A percentile compares a stretch with the other conserved stretches of the same genome.
phyloP scores from a whole-genome alignment of 2,113 vertebrate genomes.

The Raja brachyura region DNA sequence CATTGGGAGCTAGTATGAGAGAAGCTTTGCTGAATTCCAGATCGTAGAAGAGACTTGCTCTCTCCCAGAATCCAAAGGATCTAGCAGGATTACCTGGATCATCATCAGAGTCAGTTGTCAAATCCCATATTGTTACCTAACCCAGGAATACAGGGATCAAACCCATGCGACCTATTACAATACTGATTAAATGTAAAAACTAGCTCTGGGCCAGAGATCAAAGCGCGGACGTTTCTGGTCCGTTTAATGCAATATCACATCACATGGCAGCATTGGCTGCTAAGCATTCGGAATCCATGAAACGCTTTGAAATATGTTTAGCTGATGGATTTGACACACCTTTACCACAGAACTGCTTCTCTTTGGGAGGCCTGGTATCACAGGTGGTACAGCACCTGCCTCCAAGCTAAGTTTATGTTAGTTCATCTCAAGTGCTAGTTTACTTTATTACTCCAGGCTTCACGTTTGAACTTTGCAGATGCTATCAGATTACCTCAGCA shows the following conservation, averaged over 20 bases:
- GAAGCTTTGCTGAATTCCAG: not conserved
- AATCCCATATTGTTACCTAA: not conserved
- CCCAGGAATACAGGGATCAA: not conserved
- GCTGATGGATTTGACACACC: not conserved
- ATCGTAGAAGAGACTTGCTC: not conserved
- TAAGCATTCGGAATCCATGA: not conserved
- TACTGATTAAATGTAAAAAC: not conserved
- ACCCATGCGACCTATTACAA: not conserved
- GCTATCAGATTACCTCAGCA: not conserved
- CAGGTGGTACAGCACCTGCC: constrained; percentile 1
- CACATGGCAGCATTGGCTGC: not conserved
- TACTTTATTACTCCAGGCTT: not conserved
- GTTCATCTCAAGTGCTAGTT: not conserved
- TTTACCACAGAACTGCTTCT: not conserved
- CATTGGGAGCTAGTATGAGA: no score
- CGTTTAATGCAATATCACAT: not conserved
- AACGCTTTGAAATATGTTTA: not conserved
- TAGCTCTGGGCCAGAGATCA: not conserved
- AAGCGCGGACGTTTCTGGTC: not conserved
- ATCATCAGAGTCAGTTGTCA: not conserved
- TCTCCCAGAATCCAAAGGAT: not conserved
- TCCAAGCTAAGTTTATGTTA: not conserved
- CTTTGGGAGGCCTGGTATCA: not conserved
- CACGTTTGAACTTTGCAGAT: not conserved
- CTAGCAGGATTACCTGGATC: not conserved